Conservation (phyloP, 1,140 invertebrate genomes). For the Archivesica marissinica region DNA sequence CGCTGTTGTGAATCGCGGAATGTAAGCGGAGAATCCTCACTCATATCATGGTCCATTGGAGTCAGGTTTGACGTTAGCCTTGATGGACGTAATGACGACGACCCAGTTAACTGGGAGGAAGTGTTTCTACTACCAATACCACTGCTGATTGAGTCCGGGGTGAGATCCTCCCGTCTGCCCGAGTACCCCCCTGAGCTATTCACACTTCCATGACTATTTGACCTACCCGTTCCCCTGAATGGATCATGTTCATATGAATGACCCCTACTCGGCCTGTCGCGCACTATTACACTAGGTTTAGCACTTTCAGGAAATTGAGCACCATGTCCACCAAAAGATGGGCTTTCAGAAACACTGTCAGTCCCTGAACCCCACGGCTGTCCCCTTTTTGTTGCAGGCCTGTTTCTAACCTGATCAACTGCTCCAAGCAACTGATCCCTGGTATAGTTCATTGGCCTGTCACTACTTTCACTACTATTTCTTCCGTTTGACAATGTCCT, state of each 20-base stretch:
- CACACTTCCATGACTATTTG: constrained; percentile 65
- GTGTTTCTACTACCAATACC: constrained; percentile 96
- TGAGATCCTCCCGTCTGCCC: constrained; percentile 65
- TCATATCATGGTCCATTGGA: constrained; percentile 74
- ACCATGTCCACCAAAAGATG: constrained; percentile 34
- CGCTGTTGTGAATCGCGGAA: constrained; percentile 59
- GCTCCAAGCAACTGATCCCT: constrained; percentile 83
- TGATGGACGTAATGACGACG: constrained; percentile 77
- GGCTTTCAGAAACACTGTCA: constrained; percentile 28
- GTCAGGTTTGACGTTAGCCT: constrained; percentile 48
- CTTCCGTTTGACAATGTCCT: constrained; percentile 50
- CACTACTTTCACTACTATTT: constrained; percentile 71
- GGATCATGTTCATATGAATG: constrained; percentile 62
- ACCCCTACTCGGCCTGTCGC: constrained; percentile 55
- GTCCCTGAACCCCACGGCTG: constrained; percentile 35
- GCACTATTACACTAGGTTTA: constrained; percentile 57
- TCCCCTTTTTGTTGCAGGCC: constrained; percentile 59
- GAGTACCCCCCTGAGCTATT: constrained; percentile 67
- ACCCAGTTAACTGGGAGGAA: constrained; percentile 91
- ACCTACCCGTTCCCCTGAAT: constrained; percentile 18
- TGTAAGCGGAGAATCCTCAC: constrained; percentile 73
- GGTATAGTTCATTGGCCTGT: constrained; percentile 82
- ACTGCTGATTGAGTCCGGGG: constrained; percentile 89
- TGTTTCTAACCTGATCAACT: constrained; percentile 82
- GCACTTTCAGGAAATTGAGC: constrained; percentile 59